Evolutionary conservation across 1,140 invertebrate genomes (phyloP).

Genomic region (Macrocentrus cingulum): DNA sequence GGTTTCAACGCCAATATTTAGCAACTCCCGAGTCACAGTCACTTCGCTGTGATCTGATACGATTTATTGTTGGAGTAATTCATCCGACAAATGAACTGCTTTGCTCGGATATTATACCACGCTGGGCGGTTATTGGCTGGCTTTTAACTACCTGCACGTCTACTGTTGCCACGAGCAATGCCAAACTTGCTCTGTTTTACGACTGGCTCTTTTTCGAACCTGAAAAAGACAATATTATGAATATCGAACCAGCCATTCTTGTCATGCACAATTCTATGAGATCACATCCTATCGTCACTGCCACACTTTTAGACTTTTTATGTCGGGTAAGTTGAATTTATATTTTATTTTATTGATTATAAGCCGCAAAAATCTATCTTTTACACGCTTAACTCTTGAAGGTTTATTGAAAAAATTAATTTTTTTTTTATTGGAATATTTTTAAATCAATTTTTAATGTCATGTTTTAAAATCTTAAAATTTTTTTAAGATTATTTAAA

Average conservation of each 20-base stretch:
- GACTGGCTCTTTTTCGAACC: conserved; percentile 97
- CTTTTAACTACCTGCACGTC: conserved; percentile 94
- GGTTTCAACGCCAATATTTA: conserved; percentile 97
- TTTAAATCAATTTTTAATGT: no score
- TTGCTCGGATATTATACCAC: conserved; percentile 96
- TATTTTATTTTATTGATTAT: conserved; percentile 1
- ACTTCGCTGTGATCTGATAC: conserved; percentile 90
- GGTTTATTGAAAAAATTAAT: no score
- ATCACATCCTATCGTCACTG: conserved; percentile 93
- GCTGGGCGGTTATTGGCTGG: conserved; percentile 99
- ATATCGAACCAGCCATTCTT: conserved; percentile 97
- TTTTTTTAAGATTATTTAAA: no score
- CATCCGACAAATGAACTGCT: conserved; percentile 97
- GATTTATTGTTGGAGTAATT: conserved; percentile 96
- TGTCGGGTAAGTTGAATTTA: conserved; percentile 68
- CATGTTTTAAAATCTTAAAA: no score
- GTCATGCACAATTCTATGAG: conserved; percentile 98
- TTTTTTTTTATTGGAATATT: no score
- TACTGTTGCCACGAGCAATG: conserved; percentile 90
- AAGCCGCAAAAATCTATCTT: no score
- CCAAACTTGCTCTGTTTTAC: conserved; percentile 94
- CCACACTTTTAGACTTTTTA: conserved; percentile 91
- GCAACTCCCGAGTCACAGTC: conserved; percentile 96
- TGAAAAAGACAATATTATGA: conserved; percentile 98
- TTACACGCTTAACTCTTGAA: no score